Evolutionary conservation across 2,888 invertebrate species (phyloP).

Genomic region (Agrotis clavis): DNA sequence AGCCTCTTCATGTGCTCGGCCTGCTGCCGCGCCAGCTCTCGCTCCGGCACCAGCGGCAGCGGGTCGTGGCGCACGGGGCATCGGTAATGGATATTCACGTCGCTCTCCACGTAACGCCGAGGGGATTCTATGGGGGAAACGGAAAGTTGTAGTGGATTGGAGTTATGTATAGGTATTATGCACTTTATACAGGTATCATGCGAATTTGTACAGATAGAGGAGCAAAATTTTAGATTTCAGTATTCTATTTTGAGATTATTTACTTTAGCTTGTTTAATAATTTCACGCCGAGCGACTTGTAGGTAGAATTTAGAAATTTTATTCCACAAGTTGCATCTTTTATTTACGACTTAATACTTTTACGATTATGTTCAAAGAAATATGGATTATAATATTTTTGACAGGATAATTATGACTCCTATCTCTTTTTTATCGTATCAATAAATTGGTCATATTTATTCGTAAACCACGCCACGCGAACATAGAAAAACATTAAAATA

Average conservation of each 20-base stretch:
- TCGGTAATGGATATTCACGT: conserved; percentile 98
- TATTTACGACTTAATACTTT: background rate
- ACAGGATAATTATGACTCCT: background rate
- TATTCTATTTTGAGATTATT: too few relatives aligned
- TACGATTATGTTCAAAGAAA: background rate
- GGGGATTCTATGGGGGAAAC: conserved; percentile 93
- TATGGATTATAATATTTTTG: background rate
- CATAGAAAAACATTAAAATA: background rate
- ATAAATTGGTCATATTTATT: background rate
- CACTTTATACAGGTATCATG: background rate
- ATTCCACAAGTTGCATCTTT: too few relatives aligned
- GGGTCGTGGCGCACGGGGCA: conserved; percentile 97
- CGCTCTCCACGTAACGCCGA: conserved; percentile 97
- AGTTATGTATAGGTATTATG: background rate
- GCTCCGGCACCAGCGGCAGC: conserved; percentile 96
- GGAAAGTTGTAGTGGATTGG: conserved; percentile 5
- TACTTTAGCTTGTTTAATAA: too few relatives aligned
- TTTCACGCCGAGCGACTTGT: background rate
- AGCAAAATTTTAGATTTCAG: too few relatives aligned
- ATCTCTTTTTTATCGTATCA: background rate
- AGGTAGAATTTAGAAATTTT: background rate
- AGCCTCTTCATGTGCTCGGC: conserved; percentile 97
- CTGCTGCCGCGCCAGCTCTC: conserved; percentile 96
- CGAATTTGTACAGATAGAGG: too few relatives aligned
- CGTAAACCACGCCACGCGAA: background rate